These are phyloP conservation scores for Drosophila monieri DNA, from an alignment of 2,888 invertebrate species.

Conservation along the genomic window DNA sequence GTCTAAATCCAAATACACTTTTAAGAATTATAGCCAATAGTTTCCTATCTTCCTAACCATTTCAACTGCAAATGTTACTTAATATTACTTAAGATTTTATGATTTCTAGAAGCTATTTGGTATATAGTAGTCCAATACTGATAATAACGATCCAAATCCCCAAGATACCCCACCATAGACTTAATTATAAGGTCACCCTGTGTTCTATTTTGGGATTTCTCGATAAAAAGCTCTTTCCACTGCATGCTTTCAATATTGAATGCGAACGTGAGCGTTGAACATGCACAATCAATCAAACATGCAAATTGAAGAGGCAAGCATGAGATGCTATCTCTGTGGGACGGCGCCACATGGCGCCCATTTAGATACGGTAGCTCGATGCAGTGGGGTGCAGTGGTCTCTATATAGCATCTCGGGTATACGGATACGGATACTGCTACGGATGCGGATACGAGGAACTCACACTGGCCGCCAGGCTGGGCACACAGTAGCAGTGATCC, in stretches of 20 bases:
- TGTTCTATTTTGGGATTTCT: slow-evolving; percentile 44
- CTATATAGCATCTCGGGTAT: slow-evolving; percentile 21
- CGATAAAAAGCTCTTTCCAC: slow-evolving; percentile 39
- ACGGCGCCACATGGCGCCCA: slow-evolving; percentile 40
- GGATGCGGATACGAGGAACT: slow-evolving; percentile 65
- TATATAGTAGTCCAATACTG: too few relatives aligned
- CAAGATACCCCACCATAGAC: not conserved
- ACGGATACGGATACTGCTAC: slow-evolving; percentile 40
- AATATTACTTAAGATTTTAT: too few relatives aligned
- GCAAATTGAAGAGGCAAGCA: slow-evolving; percentile 52
- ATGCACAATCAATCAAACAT: slow-evolving; percentile 56
- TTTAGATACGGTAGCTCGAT: slow-evolving; percentile 38
- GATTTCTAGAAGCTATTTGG: too few relatives aligned
- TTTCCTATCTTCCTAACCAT: too few relatives aligned
- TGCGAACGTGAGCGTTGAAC: slow-evolving; percentile 33
- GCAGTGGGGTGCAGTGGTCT: slow-evolving; percentile 18
- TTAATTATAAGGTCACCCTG: slow-evolving; percentile 17
- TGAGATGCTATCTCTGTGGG: slow-evolving; percentile 27
- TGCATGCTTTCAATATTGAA: slow-evolving; percentile 50
- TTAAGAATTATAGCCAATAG: not conserved
- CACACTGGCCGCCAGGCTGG: slow-evolving; percentile 83
- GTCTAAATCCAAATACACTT: slow-evolving; percentile 12
- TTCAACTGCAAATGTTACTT: too few relatives aligned
- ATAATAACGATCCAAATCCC: too few relatives aligned
- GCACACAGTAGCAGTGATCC: slow-evolving; percentile 83